Conservation (phyloP, 2,797 vertebrate species). For the Capromys pilorides region DNA sequence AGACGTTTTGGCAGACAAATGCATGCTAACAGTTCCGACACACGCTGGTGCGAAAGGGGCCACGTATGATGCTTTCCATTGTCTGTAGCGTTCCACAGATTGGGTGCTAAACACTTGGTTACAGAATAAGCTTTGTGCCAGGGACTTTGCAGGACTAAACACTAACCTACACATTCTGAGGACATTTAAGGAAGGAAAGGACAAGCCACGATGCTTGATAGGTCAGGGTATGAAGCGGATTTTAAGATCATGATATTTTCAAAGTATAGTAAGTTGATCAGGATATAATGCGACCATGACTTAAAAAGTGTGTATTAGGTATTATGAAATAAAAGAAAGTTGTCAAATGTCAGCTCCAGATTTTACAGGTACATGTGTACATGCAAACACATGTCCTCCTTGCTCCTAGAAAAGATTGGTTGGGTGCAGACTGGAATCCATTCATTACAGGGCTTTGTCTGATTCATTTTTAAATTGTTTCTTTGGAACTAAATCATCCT, state of each 20-base stretch:
- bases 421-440: neutral
- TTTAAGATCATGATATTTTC: neutral
- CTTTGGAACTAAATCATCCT: neutral
- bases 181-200: neutral
- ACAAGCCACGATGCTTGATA: neutral
- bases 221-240: neutral
- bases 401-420: neutral
- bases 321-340: constrained; percentile 3
- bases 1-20: neutral
- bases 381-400: neutral
- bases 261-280: neutral
- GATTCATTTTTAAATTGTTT: neutral
- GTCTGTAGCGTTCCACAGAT: neutral
- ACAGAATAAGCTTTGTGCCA: neutral
- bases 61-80: neutral
- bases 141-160: neutral
- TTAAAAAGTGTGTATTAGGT: neutral
- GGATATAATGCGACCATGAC: neutral
- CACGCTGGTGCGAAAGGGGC: neutral
- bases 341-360: neutral
- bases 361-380: accelerated
- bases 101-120: neutral
- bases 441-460: neutral
- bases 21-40: neutral
- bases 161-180: neutral